Conservation (phyloP, 2,797 vertebrate species). For the Cottoperca gobio region DNA sequence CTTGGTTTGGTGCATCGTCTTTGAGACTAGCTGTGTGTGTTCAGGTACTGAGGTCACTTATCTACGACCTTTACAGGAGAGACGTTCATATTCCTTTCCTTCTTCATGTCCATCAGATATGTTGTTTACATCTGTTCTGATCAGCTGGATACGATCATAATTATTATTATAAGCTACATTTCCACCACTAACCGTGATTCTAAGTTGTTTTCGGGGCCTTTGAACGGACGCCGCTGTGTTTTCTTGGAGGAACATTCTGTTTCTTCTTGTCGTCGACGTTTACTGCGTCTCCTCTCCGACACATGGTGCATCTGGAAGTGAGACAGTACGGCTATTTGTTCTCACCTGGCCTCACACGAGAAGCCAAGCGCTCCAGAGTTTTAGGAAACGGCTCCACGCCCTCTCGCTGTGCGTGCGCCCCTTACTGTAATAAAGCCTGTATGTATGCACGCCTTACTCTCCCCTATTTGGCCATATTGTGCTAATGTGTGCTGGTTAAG, state of each 20-base stretch:
- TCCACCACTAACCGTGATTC: neutral
- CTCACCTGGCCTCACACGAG: constrained; percentile 34
- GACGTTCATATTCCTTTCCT: neutral
- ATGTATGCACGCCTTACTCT: constrained; percentile 52
- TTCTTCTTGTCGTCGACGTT: neutral
- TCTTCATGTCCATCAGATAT: neutral
- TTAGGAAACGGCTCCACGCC: constrained; percentile 45
- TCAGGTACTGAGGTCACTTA: neutral
- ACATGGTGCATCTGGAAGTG: neutral
- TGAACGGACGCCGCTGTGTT: neutral
- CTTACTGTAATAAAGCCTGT: constrained; percentile 60
- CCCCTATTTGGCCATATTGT: constrained; percentile 71
- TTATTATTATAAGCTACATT: too few species aligned
- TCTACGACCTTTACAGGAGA: neutral
- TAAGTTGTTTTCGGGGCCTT: neutral
- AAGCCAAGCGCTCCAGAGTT: constrained; percentile 28
- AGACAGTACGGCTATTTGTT: neutral
- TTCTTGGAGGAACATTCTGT: neutral
- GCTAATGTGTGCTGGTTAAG: constrained; percentile 77
- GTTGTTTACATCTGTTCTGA: neutral
- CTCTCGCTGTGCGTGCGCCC: constrained; percentile 33
- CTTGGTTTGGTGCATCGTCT: too few species aligned
- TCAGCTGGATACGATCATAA: neutral
- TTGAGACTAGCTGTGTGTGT: neutral
- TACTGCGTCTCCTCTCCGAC: neutral